Base-by-base conservation (phyloP, 2,113 vertebrate species). In the Phaethon lepturus region DNA sequence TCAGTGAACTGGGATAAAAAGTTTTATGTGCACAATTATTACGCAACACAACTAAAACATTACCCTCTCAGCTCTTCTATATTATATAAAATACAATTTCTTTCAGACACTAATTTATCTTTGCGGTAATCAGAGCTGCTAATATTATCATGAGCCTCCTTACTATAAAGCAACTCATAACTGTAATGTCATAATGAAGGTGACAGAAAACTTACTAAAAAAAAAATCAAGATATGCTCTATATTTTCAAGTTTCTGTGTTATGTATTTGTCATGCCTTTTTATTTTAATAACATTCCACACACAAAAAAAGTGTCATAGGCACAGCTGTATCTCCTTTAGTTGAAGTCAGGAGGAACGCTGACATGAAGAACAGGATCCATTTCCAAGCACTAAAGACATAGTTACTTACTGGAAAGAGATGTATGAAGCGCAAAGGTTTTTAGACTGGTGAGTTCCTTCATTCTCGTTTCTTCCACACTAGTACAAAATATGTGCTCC, bases 401-500 rank as follows among this genome's bases (percentile, higher is more conserved):
- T 9, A 52, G 38, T 64, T 95, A 96, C 99, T 98, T 98, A 99
- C 99, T 99, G 81, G 99, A 99, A 77, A 99, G 98, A 31, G 99
- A 99, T 0, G 99, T 99, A 82, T 99, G 99, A 81, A 99, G 98
- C 0, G 99, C 99, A 93, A 99, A 99, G 8, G 98, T 98, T 97
- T 98, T 98, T 69, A 99, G 98, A 71, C 99, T 99, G 53, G 98
- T 99, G 26, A 99, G 97, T 80, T 99, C 99, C 96, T 99, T 99
- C 97, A 98, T 98, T 90, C 99, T 96, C 0, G 99, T 99, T 63
- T 99, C 99, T 94, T 99, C 99, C 95, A 99, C 99, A 0, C 99
- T 99, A 93, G 98, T 98, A 72, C 99, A 99, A 98, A 99, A 99
- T 94, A 99, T 99, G 63, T 99, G 99, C 91, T 99, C 99, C 99